Conservation (phyloP, 2,888 invertebrate genomes). For the Esperia sulphurella region DNA sequence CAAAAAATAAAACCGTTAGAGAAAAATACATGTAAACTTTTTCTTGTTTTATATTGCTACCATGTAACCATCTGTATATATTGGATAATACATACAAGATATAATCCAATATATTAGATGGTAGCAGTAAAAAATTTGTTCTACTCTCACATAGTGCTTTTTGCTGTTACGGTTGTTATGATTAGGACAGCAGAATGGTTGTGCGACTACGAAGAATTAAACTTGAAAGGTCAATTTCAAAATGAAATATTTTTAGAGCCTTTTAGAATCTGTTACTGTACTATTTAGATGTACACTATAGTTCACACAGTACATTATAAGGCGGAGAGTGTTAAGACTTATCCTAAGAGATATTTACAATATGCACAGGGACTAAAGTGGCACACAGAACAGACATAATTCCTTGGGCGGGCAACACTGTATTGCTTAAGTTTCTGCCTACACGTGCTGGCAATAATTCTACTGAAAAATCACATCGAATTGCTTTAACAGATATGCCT, state of each 20-base stretch:
- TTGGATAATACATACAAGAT: too few species aligned
- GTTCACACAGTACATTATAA: slow-evolving; percentile 62
- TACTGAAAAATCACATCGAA: slow-evolving; percentile 39
- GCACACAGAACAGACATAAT: slow-evolving; percentile 49
- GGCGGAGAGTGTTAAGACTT: slow-evolving; percentile 63
- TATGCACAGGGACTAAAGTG: slow-evolving; percentile 68
- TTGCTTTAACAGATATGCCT: slow-evolving; percentile 59
- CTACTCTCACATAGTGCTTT: too few species aligned
- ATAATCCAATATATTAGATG: too few species aligned
- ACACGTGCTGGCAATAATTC: slow-evolving; percentile 23
- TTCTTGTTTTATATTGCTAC: too few species aligned
- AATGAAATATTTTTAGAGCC: slow-evolving; percentile 1
- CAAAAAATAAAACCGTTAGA: too few species aligned
- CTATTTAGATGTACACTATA: slow-evolving; percentile 37
- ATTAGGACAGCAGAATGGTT: too few species aligned
- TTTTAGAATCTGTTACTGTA: slow-evolving; percentile 21
- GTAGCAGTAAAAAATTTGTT: too few species aligned
- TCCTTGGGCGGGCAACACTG: slow-evolving; percentile 36
- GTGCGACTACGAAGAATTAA: too few species aligned
- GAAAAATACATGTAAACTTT: too few species aligned
- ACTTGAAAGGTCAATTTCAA: not conserved
- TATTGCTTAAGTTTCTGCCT: slow-evolving; percentile 52
- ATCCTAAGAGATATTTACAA: slow-evolving; percentile 66
- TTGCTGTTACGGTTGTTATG: too few species aligned
- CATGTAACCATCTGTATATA: too few species aligned